These are phyloP conservation scores for Gambusia yucatana DNA, from an alignment of 2,797 vertebrate species.

Conservation along the genomic window DNA sequence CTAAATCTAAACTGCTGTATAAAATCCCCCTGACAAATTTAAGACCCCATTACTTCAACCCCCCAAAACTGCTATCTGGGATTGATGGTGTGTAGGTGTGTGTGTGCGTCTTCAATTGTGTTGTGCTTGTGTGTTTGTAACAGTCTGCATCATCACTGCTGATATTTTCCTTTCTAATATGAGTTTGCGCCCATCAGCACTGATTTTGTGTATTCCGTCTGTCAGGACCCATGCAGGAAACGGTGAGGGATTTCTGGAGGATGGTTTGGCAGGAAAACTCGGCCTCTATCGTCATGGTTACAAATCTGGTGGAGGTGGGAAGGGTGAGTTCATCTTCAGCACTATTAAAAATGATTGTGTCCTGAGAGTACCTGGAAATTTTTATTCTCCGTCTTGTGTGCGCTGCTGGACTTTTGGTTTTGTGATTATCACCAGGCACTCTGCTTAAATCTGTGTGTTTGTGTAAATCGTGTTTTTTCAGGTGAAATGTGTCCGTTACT, in stretches of 20 bases:
- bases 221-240: constrained; percentile 97
- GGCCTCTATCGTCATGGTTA: constrained; percentile 97
- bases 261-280: constrained; percentile 99
- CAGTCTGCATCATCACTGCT: constrained; percentile 3
- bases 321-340: constrained; percentile 86
- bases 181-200: constrained; percentile 4
- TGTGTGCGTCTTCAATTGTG: constrained; percentile 1
- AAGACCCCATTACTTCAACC: constrained; percentile 71
- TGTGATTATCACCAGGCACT: neutral
- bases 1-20: constrained; percentile 68
- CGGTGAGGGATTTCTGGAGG: constrained; percentile 98
- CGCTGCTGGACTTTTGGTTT: neutral
- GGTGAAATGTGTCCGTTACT: constrained; percentile 97
- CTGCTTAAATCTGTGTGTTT: neutral
- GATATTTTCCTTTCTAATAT: constrained; percentile 21
- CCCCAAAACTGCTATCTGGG: constrained; percentile 55
- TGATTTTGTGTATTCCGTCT: constrained; percentile 21
- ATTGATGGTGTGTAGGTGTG: constrained; percentile 47
- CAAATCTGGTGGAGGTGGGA: constrained; percentile 98
- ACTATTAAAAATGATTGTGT: constrained; percentile 6
- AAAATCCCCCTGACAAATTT: constrained; percentile 72
- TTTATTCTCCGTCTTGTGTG: neutral
- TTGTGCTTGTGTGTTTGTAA: constrained; percentile 3
- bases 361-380: neutral
- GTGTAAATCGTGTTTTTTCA: constrained; percentile 48